A percentile compares a stretch with the other conserved stretches of the same genome.
Evolutionary conservation across 92 coral and sea anemone species (phyloP).

Genomic region (Palythoa grandis): DNA sequence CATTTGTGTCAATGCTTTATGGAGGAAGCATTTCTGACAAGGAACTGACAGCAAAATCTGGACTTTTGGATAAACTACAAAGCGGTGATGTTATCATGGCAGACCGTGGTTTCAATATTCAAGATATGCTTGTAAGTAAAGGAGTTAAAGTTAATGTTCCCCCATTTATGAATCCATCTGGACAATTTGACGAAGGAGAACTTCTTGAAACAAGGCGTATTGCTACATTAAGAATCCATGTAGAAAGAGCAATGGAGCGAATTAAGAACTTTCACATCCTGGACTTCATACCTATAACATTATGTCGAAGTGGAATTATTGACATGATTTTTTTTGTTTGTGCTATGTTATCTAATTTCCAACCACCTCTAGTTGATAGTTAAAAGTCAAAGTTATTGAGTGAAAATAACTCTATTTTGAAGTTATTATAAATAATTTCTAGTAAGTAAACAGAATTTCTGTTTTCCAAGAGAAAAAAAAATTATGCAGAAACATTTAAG

Average conservation of each 20-base stretch:
- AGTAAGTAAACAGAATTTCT: no score
- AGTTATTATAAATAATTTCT: no score
- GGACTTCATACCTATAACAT: conserved; percentile 56
- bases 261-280: conserved; percentile 68
- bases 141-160: conserved; percentile 67
- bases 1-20: conserved; percentile 62
- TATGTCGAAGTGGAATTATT: conserved; percentile 59
- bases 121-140: conserved; percentile 56
- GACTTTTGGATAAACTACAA: conserved; percentile 55
- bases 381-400: no score
- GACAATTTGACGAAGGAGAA: conserved; percentile 62
- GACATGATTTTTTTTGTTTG: conserved; percentile 63
- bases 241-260: conserved; percentile 63
- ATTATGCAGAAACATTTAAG: no score
- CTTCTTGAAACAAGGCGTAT: conserved; percentile 49
- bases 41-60: conserved; percentile 57
- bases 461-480: no score
- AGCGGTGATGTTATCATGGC: conserved; percentile 66
- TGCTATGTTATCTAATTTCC: conserved; percentile 68
- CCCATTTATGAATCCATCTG: conserved; percentile 64
- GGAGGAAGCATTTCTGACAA: conserved; percentile 69
- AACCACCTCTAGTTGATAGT: conserved; percentile 62
- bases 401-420: no score
- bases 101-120: conserved; percentile 68
- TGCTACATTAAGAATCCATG: conserved; percentile 59